Evolutionary conservation across 2,888 invertebrate genomes (phyloP).

Genomic region (Artemia sp.): DNA sequence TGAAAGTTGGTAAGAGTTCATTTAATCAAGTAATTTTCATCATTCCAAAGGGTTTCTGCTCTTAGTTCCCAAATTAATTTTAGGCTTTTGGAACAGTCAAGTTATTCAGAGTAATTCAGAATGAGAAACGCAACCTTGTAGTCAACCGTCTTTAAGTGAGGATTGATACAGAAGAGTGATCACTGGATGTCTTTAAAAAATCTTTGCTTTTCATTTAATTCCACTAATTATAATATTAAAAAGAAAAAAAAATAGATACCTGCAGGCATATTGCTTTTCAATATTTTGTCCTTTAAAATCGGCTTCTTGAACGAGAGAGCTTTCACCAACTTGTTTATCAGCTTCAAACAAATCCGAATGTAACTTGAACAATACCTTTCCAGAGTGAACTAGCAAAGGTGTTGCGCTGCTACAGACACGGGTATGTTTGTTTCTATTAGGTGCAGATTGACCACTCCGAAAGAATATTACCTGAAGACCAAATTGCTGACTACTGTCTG

Average conservation of each 20-base stretch:
- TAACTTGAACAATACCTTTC: constrained; percentile 27
- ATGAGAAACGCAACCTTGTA: no score
- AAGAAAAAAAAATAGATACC: constrained; percentile 24
- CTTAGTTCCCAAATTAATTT: no score
- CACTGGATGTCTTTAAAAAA: no score
- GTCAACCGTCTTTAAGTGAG: no score
- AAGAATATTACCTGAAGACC: constrained; percentile 29
- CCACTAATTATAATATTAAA: neutral
- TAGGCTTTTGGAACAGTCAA: no score
- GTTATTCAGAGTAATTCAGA: no score
- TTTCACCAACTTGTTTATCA: constrained; percentile 29
- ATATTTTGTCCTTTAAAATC: constrained; percentile 30
- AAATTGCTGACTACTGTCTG: constrained; percentile 24
- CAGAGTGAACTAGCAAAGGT: constrained; percentile 28
- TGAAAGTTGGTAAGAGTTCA: no score
- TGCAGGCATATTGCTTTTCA: constrained; percentile 30
- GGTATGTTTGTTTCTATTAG: constrained; percentile 21
- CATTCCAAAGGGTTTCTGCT: no score
- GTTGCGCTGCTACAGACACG: constrained; percentile 27
- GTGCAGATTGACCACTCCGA: constrained; percentile 20
- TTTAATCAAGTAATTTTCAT: no score
- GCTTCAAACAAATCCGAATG: constrained; percentile 29
- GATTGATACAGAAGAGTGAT: no score
- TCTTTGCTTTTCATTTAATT: no score
- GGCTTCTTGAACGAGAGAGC: constrained; percentile 27